Evolutionary conservation across 2,888 invertebrate genomes (phyloP), one percentile per base, ranked within the genome.

Genomic region (Athripsodes cinereus): DNA sequence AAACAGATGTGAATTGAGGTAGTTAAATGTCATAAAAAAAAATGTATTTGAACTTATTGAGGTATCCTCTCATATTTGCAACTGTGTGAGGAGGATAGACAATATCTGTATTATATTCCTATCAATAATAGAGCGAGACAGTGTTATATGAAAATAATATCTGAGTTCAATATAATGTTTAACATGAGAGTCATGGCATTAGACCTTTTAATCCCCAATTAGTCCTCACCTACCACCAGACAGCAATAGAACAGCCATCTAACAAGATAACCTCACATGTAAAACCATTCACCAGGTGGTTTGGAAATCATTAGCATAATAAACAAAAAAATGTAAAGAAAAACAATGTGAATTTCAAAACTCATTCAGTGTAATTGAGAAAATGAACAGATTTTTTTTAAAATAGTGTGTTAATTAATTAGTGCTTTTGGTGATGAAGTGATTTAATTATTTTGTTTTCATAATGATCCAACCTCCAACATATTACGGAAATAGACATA

Each of bases 401-500:
- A n/a, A n/a, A n/a, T n/a, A n/a, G n/a, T n/a, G n/a, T n/a, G n/a
- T n/a, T n/a, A n/a, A n/a, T n/a, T n/a, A n/a, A n/a, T n/a, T n/a
- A n/a, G n/a, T n/a, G n/a, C 6, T 48, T 2, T 1, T 19, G 20
- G 19, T 20, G n/a, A n/a, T 22, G 22, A 21, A 40, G 44, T 53
- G 40, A 53, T 21, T 35, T 26, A 21, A n/a, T 31, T 55, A 31
- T 55, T 48, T 20, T 55, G 19, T 19, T 26, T 50, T 20, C 35
- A 55, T 13, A 48, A 63, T 63, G 63, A 53, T 63, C 44, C 55
- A 63, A 16, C 63, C 63, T 13, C 63, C 63, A 10, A 55, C 63
- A 2, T 63, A 63, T 40, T 63, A 63, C 54, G 63, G 63, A 26
- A 63, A 60, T 34, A 59, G 52, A 35, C 63, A 63, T 26, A 60